Evolutionary conservation across 2,797 vertebrate genomes (phyloP).

Genomic region (Lagodon rhomboides): DNA sequence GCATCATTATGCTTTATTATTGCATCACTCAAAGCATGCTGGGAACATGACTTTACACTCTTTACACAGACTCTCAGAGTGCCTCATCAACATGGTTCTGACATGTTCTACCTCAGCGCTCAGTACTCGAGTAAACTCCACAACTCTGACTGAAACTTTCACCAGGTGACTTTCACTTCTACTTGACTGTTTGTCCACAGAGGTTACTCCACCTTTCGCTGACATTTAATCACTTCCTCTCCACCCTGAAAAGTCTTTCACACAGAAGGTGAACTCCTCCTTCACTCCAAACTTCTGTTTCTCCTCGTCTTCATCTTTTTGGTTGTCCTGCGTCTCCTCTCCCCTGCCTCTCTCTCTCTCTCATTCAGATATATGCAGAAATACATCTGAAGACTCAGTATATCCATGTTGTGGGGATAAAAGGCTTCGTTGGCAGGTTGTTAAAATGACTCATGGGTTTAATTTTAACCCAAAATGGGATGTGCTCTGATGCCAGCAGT

Average conservation of each 20-base stretch:
- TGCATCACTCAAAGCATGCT: constrained; percentile 7
- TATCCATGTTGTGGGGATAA: constrained; percentile 57
- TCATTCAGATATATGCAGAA: constrained; percentile 30
- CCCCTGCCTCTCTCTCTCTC: background rate
- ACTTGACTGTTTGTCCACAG: background rate
- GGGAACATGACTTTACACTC: background rate
- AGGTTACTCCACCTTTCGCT: constrained; percentile 6
- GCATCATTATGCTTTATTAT: background rate
- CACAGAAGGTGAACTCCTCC: constrained; percentile 9
- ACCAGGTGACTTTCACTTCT: constrained; percentile 17
- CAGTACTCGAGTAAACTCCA: background rate
- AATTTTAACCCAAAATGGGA: constrained; percentile 69
- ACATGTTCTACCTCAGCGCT: background rate
- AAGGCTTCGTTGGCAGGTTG: constrained; percentile 66
- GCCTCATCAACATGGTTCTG: background rate
- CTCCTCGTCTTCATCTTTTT: background rate
- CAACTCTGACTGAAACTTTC: background rate
- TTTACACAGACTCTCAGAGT: background rate
- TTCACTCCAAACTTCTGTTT: background rate
- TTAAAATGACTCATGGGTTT: constrained; percentile 77
- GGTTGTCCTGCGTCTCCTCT: too few species aligned
- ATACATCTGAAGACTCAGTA: constrained; percentile 29
- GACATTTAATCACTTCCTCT: constrained; percentile 30
- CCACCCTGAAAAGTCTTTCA: constrained; percentile 14
- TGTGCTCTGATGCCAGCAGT: constrained; percentile 49